A percentile compares a stretch with the other conserved stretches of the same genome.
Evolutionary conservation across 1,140 invertebrate genomes (phyloP).

Genomic region (Notospermus geniculatus): DNA sequence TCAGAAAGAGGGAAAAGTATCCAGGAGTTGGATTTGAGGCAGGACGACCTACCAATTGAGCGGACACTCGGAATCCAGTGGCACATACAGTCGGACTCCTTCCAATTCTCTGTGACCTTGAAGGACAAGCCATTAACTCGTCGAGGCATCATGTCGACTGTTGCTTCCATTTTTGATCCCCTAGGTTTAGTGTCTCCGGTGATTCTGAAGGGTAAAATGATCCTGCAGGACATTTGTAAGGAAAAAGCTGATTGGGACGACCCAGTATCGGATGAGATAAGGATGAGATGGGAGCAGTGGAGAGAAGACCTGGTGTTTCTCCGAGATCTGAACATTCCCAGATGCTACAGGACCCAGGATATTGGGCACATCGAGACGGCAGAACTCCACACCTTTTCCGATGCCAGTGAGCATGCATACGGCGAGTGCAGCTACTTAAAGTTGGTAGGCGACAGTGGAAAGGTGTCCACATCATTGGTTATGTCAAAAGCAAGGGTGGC

Average conservation of each 20-base stretch:
- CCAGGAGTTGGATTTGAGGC: neutral
- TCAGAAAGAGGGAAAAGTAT: neutral
- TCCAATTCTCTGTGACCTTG: conserved; percentile 19
- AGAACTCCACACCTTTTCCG: conserved; percentile 40
- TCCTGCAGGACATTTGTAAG: conserved; percentile 23
- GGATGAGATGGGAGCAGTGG: conserved; percentile 21
- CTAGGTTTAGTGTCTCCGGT: conserved; percentile 23
- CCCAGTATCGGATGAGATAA: conserved; percentile 9
- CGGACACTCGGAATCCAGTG: conserved; percentile 17
- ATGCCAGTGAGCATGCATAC: conserved; percentile 40
- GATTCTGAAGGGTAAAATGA: conserved; percentile 15
- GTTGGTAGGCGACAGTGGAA: neutral
- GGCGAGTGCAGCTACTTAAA: no score
- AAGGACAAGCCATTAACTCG: conserved; percentile 16
- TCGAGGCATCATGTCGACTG: conserved; percentile 22
- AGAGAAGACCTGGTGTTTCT: conserved; percentile 10
- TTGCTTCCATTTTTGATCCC: conserved; percentile 25
- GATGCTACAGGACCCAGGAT: no score
- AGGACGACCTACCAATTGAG: conserved; percentile 9
- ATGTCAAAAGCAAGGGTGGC: conserved; percentile 18
- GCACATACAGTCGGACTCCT: conserved; percentile 17
- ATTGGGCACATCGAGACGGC: no score
- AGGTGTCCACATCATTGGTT: conserved; percentile 14
- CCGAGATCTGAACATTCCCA: conserved; percentile 8
- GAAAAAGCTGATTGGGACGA: conserved; percentile 23